Conservation (phyloP, 37 sponge, comb jelly and placozoan species). For the Axinella damicornis region DNA sequence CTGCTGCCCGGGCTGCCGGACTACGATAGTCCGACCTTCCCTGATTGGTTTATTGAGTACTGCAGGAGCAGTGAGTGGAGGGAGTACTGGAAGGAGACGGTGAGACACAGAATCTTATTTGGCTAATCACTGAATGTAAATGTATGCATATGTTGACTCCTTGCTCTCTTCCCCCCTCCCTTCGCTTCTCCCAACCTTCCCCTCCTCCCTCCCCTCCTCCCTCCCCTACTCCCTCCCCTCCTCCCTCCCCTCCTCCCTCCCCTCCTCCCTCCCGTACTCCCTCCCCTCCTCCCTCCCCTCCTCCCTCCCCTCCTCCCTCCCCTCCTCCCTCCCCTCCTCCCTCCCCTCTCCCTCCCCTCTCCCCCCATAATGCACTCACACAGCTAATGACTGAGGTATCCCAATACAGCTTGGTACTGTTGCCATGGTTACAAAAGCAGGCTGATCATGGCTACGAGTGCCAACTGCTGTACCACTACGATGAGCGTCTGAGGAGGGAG, state of each 20-base stretch:
- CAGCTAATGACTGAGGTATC: slow-evolving; percentile 44
- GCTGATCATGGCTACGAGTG: not conserved
- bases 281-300: too few species aligned
- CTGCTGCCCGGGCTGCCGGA: slow-evolving; percentile 53
- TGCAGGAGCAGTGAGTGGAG: slow-evolving; percentile 62
- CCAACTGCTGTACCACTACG: not conserved
- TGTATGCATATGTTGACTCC: too few species aligned
- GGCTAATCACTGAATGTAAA: too few species aligned
- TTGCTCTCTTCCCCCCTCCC: too few species aligned
- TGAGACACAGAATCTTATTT: too few species aligned
- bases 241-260: too few species aligned
- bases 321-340: not conserved
- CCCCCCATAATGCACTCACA: too few species aligned
- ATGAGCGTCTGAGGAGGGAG: slow-evolving; percentile 15
- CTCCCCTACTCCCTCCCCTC: too few species aligned
- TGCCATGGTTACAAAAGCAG: slow-evolving; percentile 36
- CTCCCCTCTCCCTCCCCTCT: not conserved
- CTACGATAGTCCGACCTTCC: slow-evolving; percentile 54
- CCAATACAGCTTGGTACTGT: slow-evolving; percentile 22
- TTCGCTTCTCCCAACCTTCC: too few species aligned
- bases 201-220: too few species aligned
- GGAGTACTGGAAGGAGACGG: slow-evolving; percentile 49
- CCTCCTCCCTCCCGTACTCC: too few species aligned
- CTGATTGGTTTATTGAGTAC: slow-evolving; percentile 53
- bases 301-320: not conserved